These are phyloP conservation scores for Callorhinus ursinus DNA, from an alignment of 2,113 vertebrate species.

Conservation along the genomic window DNA sequence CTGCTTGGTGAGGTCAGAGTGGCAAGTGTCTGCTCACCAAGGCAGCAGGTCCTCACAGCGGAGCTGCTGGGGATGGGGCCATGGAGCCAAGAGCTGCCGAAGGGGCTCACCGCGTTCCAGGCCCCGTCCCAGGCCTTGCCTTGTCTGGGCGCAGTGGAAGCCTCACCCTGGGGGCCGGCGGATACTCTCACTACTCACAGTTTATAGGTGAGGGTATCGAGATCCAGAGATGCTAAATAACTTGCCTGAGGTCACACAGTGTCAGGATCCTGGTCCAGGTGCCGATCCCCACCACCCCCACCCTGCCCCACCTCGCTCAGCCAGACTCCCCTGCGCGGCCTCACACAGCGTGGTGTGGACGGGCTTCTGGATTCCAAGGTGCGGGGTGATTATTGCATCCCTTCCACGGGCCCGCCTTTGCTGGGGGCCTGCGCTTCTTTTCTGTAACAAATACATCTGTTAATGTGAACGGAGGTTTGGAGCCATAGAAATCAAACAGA, in stretches of 20 bases:
- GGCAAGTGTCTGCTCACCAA: not conserved
- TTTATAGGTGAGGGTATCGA: not conserved
- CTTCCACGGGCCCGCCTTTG: rapidly evolving
- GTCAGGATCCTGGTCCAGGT: not conserved
- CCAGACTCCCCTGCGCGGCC: no score
- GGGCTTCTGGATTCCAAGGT: rapidly evolving
- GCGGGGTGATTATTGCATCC: not conserved
- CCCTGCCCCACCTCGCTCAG: no score
- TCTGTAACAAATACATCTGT: not conserved
- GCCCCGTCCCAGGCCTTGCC: no score
- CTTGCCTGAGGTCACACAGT: not conserved
- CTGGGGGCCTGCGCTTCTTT: not conserved
- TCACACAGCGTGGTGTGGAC: not conserved
- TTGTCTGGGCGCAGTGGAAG: rapidly evolving
- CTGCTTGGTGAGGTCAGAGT: not conserved
- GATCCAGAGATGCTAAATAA: not conserved
- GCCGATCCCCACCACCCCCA: no score
- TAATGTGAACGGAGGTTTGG: not conserved
- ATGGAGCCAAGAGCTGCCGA: not conserved
- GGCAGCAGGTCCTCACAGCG: not conserved
- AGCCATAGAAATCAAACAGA: not conserved
- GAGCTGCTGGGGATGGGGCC: not conserved
- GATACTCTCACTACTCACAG: rapidly evolving
- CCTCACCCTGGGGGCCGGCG: not conserved
- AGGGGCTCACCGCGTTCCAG: rapidly evolving